phyloP scores from a whole-genome alignment of 92 coral and sea anemone genomes.

The Zoanthus gigantus region DNA sequence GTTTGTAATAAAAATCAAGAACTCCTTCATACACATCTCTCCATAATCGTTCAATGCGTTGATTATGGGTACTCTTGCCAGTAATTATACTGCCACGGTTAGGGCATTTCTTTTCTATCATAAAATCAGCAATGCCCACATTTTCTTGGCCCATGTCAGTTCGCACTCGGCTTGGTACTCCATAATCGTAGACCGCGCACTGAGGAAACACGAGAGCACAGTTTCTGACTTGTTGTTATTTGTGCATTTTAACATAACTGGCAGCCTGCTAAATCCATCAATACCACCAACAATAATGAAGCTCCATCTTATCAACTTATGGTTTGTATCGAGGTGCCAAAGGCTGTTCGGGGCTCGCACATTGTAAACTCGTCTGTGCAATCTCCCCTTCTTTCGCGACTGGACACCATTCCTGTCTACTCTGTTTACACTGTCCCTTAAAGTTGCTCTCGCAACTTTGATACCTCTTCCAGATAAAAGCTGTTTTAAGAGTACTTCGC shows the following conservation, averaged over 20 bases:
- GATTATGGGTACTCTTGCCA: constrained; percentile 12
- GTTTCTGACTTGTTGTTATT: constrained; percentile 51
- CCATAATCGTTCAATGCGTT: constrained; percentile 11
- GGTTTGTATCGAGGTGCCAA: constrained; percentile 54
- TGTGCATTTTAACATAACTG: constrained; percentile 48
- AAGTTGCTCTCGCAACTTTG: constrained; percentile 42
- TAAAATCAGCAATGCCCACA: constrained; percentile 8
- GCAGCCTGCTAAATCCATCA: constrained; percentile 48
- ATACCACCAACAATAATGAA: constrained; percentile 59
- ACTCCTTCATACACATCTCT: constrained; percentile 1
- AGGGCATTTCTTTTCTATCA: neutral
- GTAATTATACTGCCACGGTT: constrained; percentile 8
- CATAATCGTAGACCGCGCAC: neutral
- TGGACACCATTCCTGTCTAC: constrained; percentile 30
- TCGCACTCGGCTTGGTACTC: constrained; percentile 11
- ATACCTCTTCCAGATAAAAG: constrained; percentile 48
- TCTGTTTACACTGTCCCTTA: constrained; percentile 45
- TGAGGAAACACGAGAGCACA: constrained; percentile 6
- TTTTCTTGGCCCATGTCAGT: constrained; percentile 9
- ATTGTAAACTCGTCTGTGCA: constrained; percentile 54
- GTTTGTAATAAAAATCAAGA: constrained; percentile 2
- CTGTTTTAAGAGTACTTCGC: constrained; percentile 53
- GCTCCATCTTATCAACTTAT: constrained; percentile 54
- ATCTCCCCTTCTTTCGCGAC: constrained; percentile 41
- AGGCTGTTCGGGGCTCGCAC: constrained; percentile 29